Evolutionary conservation across 2,888 invertebrate genomes (phyloP).

Genomic region (Ectemnius lituratus): DNA sequence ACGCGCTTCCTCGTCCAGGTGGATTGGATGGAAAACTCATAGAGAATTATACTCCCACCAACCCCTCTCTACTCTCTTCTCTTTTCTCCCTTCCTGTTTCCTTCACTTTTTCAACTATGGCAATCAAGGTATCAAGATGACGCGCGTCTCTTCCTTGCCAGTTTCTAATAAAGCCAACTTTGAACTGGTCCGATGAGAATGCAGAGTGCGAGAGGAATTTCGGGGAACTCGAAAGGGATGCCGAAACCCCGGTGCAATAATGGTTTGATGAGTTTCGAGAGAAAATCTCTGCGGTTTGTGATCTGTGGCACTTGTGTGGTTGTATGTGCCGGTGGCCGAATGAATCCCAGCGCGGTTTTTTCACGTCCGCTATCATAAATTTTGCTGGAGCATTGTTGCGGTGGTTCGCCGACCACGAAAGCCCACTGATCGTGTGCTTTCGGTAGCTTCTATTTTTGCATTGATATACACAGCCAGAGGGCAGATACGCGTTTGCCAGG

Average conservation of each 20-base stretch:
- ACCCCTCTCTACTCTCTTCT: constrained; percentile 15
- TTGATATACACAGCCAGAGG: too few species aligned
- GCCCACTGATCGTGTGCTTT: too few species aligned
- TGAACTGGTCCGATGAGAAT: neutral
- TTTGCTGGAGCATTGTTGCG: neutral
- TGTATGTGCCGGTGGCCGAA: neutral
- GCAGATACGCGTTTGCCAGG: too few species aligned
- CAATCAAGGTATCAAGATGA: constrained; percentile 1
- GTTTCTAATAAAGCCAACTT: neutral
- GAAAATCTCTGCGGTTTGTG: too few species aligned
- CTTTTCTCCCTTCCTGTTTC: too few species aligned
- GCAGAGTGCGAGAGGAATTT: too few species aligned
- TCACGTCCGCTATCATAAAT: neutral
- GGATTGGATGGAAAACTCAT: constrained; percentile 72
- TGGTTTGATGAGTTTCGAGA: too few species aligned
- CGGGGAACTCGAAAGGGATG: too few species aligned
- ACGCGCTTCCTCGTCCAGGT: constrained; percentile 48
- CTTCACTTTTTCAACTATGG: constrained; percentile 50
- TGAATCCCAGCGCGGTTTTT: neutral
- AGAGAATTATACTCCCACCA: constrained; percentile 44
- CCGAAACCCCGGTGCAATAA: too few species aligned
- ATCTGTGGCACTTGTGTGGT: too few species aligned
- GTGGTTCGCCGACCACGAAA: neutral
- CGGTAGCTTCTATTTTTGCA: too few species aligned
- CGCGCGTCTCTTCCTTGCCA: neutral